Conservation (phyloP, 2,113 vertebrate genomes). For the Meleagris gallopavo region DNA sequence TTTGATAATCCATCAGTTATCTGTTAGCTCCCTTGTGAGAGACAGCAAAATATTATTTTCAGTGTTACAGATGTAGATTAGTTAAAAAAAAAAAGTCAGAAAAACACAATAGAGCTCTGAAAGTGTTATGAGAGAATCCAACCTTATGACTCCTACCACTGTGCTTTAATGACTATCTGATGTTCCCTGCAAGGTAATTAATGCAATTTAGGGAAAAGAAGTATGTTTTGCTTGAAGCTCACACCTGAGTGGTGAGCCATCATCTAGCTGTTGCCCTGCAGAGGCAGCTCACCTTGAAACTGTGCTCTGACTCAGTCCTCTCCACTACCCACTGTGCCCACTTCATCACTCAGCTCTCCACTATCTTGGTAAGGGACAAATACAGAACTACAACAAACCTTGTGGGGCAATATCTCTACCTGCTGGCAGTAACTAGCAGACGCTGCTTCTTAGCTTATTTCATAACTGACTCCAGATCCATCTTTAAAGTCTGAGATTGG, state of each 20-base stretch:
- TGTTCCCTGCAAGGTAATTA: background rate
- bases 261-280: background rate
- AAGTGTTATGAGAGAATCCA: slow-evolving; percentile 29
- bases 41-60: background rate
- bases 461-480: background rate
- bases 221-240: background rate
- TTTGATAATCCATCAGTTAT: slow-evolving; percentile 28
- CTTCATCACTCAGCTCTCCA: background rate
- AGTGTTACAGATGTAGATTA: background rate
- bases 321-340: accelerated
- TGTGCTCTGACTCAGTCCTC: background rate
- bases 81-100: background rate
- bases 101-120: background rate
- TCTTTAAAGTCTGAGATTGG: background rate
- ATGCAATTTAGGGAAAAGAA: background rate
- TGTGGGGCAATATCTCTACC: background rate
- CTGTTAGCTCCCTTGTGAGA: background rate
- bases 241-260: background rate
- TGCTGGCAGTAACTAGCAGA: background rate
- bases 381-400: background rate
- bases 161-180: background rate
- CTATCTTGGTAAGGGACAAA: background rate
- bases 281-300: background rate
- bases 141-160: background rate
- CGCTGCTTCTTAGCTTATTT: background rate